Base-by-base conservation (phyloP, 2,888 invertebrate species). In the Neoscelio sp. region DNA sequence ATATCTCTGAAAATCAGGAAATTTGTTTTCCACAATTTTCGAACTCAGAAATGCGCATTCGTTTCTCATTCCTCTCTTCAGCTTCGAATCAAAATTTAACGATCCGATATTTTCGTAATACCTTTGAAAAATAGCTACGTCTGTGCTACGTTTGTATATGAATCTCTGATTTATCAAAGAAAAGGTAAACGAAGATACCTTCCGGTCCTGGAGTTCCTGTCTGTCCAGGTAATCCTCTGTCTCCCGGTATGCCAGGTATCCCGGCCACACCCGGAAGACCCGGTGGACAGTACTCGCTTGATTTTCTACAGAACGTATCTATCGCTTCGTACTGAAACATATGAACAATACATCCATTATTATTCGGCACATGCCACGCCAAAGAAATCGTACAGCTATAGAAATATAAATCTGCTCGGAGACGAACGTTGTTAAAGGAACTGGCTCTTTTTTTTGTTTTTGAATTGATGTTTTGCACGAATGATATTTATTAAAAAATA, bases 241-340 rank as follows among this genome's bases (percentile, higher is more conserved):
- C 93, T 1, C 95, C 94, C 0, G 92, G 87, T 2, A 87, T 83
- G 5, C 92, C 92, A 13, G 89, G 91, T 3, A 90, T 86, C 0
- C 94, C 94, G 0, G 91, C 90, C 0, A 92, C 91, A 0, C 95
- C 95, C 40, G 92, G 92, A 0, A 92, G 92, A 0, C 94, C 94
- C 26, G 93, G 93, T 0, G 95, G 95, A 84, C 97, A 97, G 87
- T 95, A 96, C 67, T 95, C 95, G 85, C 95, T 95, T 0, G 96
- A 95, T 5, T 95, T 95, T 84, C 94, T 94, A 88, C 97, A 97
- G 87, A 96, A 96, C 0, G 95, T 96, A 87, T 96, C 95, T 56
- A 97, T 94, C 0, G 95, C 95, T 86, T 95, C 94, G 86, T 95
- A 94, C 96, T 96, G 91, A 12, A 92, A 70, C 58, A 58, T n/a